phyloP scores from a whole-genome alignment of 2,888 invertebrate genomes.

The Drosophila algonquin region DNA sequence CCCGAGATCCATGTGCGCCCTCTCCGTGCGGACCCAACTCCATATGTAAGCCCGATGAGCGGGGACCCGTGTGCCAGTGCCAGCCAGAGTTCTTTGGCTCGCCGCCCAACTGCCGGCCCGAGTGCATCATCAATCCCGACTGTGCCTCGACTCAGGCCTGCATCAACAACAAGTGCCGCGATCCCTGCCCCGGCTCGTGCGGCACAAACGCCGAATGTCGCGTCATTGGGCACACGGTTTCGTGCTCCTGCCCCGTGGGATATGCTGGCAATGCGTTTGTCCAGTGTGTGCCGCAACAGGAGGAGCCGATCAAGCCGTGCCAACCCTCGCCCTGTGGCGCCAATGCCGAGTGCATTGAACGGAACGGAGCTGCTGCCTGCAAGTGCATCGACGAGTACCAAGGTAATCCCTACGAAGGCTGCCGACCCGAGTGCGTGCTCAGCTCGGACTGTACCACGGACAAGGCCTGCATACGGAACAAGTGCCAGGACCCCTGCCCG shows the following conservation, averaged over 20 bases:
- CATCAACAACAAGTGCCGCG: constrained; percentile 91
- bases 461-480: constrained; percentile 92
- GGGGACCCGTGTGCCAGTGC: constrained; percentile 92
- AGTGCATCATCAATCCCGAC: constrained; percentile 93
- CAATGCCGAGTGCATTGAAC: constrained; percentile 91
- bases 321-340: constrained; percentile 94
- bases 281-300: constrained; percentile 87
- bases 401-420: constrained; percentile 94
- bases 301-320: constrained; percentile 88
- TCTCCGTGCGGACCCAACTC: constrained; percentile 92
- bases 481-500: constrained; percentile 93
- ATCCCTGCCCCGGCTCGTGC: constrained; percentile 91
- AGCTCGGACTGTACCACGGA: constrained; percentile 93
- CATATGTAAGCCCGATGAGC: constrained; percentile 91
- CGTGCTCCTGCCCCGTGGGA: constrained; percentile 90
- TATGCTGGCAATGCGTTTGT: constrained; percentile 93
- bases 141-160: constrained; percentile 91
- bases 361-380: constrained; percentile 92
- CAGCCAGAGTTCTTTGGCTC: constrained; percentile 91
- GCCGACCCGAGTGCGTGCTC: constrained; percentile 93
- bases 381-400: constrained; percentile 91
- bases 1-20: constrained; percentile 86
- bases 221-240: constrained; percentile 91
- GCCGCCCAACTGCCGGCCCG: constrained; percentile 92
- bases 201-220: constrained; percentile 93